phyloP scores from a whole-genome alignment of 2,888 invertebrate species.

The Xestobium rufovillosum region DNA sequence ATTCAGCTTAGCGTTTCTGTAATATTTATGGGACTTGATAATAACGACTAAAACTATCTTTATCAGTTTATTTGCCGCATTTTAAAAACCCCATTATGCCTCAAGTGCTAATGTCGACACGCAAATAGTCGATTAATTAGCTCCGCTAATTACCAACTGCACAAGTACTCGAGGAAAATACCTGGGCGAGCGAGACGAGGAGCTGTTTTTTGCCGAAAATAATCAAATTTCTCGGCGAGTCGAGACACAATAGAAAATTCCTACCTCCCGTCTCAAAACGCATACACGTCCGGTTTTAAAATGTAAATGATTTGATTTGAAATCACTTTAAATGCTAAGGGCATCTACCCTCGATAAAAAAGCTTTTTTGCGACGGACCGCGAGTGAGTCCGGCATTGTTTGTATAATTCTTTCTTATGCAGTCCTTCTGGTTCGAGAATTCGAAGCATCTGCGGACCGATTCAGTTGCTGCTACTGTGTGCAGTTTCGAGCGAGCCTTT shows the following conservation, averaged over 20 bases:
- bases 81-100: too few species aligned
- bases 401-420: constrained; percentile 41
- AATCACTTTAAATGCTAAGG: constrained; percentile 41
- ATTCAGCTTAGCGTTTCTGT: too few species aligned
- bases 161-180: too few species aligned
- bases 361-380: constrained; percentile 1
- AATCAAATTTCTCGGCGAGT: not conserved
- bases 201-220: constrained; percentile 1
- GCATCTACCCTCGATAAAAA: constrained; percentile 26
- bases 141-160: too few species aligned
- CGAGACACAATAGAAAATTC: not conserved
- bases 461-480: too few species aligned
- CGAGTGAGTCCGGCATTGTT: constrained; percentile 32
- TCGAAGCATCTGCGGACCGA: constrained; percentile 28
- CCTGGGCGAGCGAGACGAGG: constrained; percentile 1
- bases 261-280: too few species aligned
- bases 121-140: too few species aligned
- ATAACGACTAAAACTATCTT: too few species aligned
- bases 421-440: constrained; percentile 30
- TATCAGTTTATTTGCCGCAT: too few species aligned
- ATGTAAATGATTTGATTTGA: constrained; percentile 38
- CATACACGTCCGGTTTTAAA: constrained; percentile 21
- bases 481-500: too few species aligned
- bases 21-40: too few species aligned
- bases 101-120: too few species aligned